Conservation (phyloP, 2,113 vertebrate genomes). For the Vulpes vulpes region DNA sequence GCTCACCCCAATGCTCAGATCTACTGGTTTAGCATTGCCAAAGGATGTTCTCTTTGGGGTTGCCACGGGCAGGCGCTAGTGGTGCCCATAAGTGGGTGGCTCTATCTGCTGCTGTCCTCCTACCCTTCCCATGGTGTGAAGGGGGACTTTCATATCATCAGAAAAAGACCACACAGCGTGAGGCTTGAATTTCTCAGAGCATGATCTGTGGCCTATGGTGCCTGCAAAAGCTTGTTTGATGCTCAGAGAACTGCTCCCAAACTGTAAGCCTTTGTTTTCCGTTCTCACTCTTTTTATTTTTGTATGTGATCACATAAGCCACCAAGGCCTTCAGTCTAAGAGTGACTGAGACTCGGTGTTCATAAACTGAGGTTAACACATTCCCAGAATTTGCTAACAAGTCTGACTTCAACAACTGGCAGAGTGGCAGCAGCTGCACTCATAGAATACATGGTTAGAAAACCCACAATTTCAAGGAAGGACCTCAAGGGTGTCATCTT, state of each 20-base stretch:
- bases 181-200: neutral
- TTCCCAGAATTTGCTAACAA: neutral
- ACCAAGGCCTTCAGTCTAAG: neutral
- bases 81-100: neutral
- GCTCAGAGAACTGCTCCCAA: neutral
- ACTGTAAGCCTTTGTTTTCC: neutral
- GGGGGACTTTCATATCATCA: neutral
- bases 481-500: neutral
- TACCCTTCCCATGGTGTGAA: neutral
- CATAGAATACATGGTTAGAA: neutral
- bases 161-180: neutral
- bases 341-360: neutral
- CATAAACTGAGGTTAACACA: neutral
- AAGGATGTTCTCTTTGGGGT: neutral
- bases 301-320: neutral
- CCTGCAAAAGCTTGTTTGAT: neutral
- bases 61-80: neutral
- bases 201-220: neutral
- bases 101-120: neutral
- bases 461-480: neutral
- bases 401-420: neutral
- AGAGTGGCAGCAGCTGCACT: neutral
- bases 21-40: neutral
- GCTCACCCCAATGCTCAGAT: neutral
- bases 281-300: neutral